These are phyloP conservation scores for Polia nebulosa DNA, from an alignment of 2,888 invertebrate species.

Conservation along the genomic window DNA sequence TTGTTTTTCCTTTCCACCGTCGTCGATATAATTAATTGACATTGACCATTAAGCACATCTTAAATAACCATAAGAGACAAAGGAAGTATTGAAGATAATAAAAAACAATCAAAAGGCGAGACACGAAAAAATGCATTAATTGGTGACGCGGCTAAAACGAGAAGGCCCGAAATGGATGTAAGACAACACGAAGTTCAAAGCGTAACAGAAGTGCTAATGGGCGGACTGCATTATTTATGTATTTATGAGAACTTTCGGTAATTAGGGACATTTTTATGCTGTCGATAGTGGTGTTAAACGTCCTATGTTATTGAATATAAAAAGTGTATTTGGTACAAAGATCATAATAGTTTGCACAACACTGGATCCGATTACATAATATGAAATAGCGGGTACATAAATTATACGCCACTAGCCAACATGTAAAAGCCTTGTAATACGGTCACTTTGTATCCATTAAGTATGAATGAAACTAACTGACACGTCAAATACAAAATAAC, in stretches of 20 bases:
- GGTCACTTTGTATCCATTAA: slow-evolving; percentile 59
- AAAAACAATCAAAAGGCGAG: slow-evolving; percentile 65
- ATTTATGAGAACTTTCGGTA: slow-evolving; percentile 72
- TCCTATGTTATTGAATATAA: slow-evolving; percentile 46
- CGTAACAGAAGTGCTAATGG: slow-evolving; percentile 82
- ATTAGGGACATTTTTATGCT: slow-evolving; percentile 69
- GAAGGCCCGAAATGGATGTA: slow-evolving; percentile 78
- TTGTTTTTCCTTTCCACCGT: no score
- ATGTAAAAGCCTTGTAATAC: slow-evolving; percentile 55
- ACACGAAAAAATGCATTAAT: slow-evolving; percentile 85
- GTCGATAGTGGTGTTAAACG: slow-evolving; percentile 48
- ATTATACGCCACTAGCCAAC: slow-evolving; percentile 50
- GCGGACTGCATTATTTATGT: slow-evolving; percentile 74
- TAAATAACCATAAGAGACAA: slow-evolving; percentile 59
- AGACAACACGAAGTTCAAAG: slow-evolving; percentile 81
- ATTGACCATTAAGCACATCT: slow-evolving; percentile 33
- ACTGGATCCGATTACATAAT: slow-evolving; percentile 57
- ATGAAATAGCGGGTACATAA: slow-evolving; percentile 54
- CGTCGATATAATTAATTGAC: no score
- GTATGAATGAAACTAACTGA: slow-evolving; percentile 56
- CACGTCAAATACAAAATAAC: slow-evolving; percentile 51
- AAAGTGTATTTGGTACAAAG: slow-evolving; percentile 47
- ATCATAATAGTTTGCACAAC: slow-evolving; percentile 56
- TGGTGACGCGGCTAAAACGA: slow-evolving; percentile 80
- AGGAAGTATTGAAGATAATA: slow-evolving; percentile 71